These are phyloP conservation scores for Arctocebus calabarensis DNA, from an alignment of 2,797 vertebrate species.

Conservation along the genomic window DNA sequence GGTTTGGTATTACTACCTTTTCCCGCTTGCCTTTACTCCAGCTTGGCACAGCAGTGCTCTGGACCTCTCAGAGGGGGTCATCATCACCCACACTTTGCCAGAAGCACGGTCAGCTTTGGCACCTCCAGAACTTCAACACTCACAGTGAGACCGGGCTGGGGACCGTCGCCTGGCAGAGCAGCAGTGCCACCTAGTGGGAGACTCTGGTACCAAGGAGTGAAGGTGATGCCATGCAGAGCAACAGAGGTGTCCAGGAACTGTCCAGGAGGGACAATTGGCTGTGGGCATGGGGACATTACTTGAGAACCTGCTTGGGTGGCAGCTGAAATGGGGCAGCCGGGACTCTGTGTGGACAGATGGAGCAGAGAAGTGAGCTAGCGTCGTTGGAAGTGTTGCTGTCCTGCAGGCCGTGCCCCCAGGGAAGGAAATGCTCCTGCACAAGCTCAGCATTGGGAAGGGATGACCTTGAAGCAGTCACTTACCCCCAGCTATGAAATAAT, in stretches of 20 bases:
- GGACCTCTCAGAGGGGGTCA: background rate
- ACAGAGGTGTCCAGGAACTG: background rate
- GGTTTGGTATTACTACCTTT: background rate
- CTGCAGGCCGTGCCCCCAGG: too few relatives aligned
- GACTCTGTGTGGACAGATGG: background rate
- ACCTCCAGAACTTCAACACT: accelerated
- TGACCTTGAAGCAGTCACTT: background rate
- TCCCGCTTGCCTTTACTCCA: background rate
- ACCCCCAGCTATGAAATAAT: background rate
- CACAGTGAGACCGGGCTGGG: background rate
- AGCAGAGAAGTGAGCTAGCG: background rate
- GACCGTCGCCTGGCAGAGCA: background rate
- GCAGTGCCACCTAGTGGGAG: conserved; percentile 60
- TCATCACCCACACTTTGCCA: accelerated
- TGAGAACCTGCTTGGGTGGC: background rate
- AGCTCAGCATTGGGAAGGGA: background rate
- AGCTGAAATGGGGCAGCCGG: background rate
- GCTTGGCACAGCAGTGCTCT: accelerated
- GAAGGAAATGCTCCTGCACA: background rate
- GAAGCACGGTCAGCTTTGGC: background rate
- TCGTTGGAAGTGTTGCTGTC: background rate
- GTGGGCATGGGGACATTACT: accelerated
- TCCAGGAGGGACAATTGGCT: background rate
- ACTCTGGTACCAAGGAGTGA: background rate
- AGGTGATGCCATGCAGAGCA: background rate